Evolutionary conservation across 2,888 invertebrate species (phyloP).

Genomic region (Xiphydria camelus): DNA sequence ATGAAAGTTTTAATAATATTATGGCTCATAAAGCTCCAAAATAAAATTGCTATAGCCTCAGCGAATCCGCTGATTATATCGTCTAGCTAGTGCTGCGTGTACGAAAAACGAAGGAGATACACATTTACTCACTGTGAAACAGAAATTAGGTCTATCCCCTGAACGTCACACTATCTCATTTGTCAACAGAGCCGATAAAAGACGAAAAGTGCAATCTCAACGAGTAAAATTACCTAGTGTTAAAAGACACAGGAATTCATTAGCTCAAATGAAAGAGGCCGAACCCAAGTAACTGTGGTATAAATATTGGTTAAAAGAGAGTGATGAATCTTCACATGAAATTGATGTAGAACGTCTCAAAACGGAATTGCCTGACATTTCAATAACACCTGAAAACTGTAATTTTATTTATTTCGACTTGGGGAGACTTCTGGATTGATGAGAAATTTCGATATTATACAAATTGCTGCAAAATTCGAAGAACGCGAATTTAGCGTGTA

Average conservation of each 20-base stretch:
- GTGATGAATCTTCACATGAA: too few relatives aligned
- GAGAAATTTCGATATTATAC: conserved; percentile 2
- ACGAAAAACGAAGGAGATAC: conserved; percentile 1
- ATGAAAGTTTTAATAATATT: conserved; percentile 28
- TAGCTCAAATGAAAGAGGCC: conserved; percentile 5
- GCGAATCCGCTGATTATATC: conserved; percentile 10
- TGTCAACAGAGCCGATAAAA: not conserved
- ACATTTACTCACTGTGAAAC: not conserved
- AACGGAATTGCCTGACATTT: not conserved
- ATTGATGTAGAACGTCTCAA: not conserved
- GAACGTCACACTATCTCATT: not conserved
- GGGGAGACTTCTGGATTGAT: conserved; percentile 7
- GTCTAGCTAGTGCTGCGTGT: conserved; percentile 2
- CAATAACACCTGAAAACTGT: not conserved
- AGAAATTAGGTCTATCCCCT: not conserved
- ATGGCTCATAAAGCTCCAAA: conserved; percentile 33
- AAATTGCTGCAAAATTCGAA: conserved; percentile 5
- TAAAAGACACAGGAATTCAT: conserved; percentile 3
- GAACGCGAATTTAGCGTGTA: not conserved
- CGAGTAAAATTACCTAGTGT: conserved; percentile 2
- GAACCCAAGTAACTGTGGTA: conserved; percentile 3
- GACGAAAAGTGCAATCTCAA: not conserved
- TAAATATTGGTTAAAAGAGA: not conserved
- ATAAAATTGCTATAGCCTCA: conserved; percentile 19
- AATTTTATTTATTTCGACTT: conserved; percentile 7